A percentile compares a stretch with the other conserved stretches of the same genome.
These are phyloP conservation scores for Siniperca chuatsi DNA, from an alignment of 2,113 vertebrate genomes.

Conservation along the genomic window DNA sequence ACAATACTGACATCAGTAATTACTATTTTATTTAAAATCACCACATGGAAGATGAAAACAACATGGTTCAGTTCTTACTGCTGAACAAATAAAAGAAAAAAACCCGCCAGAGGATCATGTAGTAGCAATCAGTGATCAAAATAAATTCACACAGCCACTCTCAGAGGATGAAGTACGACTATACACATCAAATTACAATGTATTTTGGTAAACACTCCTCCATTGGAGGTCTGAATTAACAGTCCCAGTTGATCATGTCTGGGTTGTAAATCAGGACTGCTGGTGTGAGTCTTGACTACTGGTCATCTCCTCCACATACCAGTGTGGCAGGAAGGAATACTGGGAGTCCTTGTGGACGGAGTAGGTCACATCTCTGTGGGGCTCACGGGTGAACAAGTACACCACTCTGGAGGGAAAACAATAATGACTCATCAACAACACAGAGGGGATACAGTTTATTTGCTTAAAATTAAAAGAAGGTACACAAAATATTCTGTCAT, in stretches of 20 bases:
- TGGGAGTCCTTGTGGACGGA: conserved; percentile 84
- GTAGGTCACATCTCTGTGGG: conserved; percentile 86
- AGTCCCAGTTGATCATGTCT: background rate
- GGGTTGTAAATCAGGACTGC: conserved; percentile 6
- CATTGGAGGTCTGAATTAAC: conserved; percentile 11
- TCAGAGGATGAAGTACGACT: background rate
- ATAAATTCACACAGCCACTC: background rate
- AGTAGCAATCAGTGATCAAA: background rate
- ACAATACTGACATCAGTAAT: background rate
- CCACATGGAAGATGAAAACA: conserved; percentile 1
- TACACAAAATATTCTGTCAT: background rate
- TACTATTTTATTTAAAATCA: conserved; percentile 24
- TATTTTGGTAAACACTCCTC: conserved; percentile 15
- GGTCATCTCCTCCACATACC: conserved; percentile 86
- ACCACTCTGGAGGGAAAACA: conserved; percentile 81
- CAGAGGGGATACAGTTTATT: background rate
- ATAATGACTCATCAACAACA: background rate
- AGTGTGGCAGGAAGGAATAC: conserved; percentile 87
- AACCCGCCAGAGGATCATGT: background rate
- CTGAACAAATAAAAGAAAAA: background rate
- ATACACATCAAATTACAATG: background rate
- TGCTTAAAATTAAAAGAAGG: background rate
- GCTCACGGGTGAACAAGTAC: conserved; percentile 90
- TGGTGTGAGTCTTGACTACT: conserved; percentile 22
- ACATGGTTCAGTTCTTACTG: background rate